Conservation (phyloP, 1,140 invertebrate species). For the Copidosoma floridanum region DNA sequence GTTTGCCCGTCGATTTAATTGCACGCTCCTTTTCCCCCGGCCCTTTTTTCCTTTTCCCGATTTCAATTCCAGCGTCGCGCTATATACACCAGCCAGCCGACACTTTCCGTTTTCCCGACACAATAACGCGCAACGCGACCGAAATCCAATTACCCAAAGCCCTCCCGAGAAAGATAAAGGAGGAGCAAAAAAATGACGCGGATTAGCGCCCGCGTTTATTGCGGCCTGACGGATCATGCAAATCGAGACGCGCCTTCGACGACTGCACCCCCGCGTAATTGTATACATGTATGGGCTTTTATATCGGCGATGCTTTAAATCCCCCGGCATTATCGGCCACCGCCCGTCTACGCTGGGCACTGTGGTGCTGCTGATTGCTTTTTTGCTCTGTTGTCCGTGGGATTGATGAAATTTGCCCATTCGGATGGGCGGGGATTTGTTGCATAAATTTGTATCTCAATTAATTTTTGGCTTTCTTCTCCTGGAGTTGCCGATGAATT, state of each 20-base stretch:
- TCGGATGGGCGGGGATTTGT: no score
- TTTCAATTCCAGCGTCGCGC: not conserved
- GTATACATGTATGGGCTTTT: no score
- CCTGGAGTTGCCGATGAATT: no score
- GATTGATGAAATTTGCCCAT: no score
- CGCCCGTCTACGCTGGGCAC: no score
- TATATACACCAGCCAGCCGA: not conserved
- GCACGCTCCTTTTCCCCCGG: not conserved
- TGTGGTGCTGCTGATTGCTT: constrained; percentile 17
- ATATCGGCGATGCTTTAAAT: not conserved
- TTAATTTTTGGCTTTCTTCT: no score
- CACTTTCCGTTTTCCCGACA: not conserved
- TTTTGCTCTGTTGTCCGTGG: no score
- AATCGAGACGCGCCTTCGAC: not conserved
- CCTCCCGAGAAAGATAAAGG: no score
- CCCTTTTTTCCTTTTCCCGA: not conserved
- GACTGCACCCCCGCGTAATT: not conserved
- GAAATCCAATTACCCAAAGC: constrained; percentile 15
- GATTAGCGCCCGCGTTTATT: constrained; percentile 17
- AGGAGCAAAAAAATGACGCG: not conserved
- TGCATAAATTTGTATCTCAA: no score
- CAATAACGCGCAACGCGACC: no score
- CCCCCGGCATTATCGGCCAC: not conserved
- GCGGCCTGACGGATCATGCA: constrained; percentile 18
- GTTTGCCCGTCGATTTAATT: no score